Evolutionary conservation across 2,888 invertebrate genomes (phyloP), one percentile per base, ranked within the genome.

Genomic region (Drosophila tanythrix): DNA sequence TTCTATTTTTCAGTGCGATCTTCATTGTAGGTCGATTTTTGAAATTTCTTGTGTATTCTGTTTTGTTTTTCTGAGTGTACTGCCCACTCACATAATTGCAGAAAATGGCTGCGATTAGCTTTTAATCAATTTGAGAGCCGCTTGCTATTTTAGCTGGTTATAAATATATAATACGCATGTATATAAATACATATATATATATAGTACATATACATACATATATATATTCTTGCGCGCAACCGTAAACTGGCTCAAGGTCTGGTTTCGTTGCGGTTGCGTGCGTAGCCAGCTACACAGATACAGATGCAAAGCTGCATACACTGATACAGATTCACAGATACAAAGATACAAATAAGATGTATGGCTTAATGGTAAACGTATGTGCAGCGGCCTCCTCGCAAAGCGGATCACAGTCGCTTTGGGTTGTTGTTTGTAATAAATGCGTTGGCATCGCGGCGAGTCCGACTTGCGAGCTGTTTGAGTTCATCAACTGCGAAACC

Each of bases 201-300:
- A 21, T 21, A n/a, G n/a, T n/a, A 21, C 29, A 29, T 29, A 5
- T 25, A 10, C 11, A 10, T 27, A 7, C 18, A 5, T 43, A 15
- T 57, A 15, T 57, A 21, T 80, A 73, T 87, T 88, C 90, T 88
- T 77, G 77, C 64, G 67, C 72, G 64, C 81, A 79, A 76, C 70
- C 74, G 71, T 78, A 82, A 88, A 88, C 89, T 88, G 90, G 87
- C 86, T 86, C 90, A 90, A 90, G 89, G 87, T 88, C 90, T 88
- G 90, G 83, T 88, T 88, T 77, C 61, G 65, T 70, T 76, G 73
- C 56, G 82, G 74, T 85, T 72, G 81, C 69, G 65, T 79, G 81
- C 72, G 64, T 76, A 66, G 62, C 69, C 66, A 48, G 6, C 25
- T 21, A 33, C 27, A 65, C 31, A 70, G 33, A 62, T 43, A 65